A percentile compares a stretch with the other conserved stretches of the same genome.
These are phyloP conservation scores for Lacerta agilis DNA, from an alignment of 2,797 vertebrate species.

Conservation along the genomic window DNA sequence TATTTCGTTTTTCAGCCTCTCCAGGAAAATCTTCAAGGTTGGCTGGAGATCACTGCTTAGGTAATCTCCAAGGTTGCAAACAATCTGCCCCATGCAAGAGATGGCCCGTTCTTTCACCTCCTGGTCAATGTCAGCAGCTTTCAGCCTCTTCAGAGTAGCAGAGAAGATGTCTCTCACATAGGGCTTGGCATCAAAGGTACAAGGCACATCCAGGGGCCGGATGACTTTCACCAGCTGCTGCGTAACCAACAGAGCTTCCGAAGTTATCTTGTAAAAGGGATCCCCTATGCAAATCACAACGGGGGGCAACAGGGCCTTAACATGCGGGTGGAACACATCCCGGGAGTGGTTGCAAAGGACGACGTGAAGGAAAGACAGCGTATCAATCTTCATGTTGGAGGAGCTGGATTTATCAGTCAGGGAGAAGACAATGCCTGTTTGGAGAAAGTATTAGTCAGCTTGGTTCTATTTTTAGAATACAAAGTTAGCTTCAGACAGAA, in stretches of 20 bases:
- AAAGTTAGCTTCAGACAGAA: background rate
- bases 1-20: slow-evolving; percentile 93
- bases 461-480: background rate
- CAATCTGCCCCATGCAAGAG: slow-evolving; percentile 90
- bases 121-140: slow-evolving; percentile 94
- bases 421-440: slow-evolving; percentile 88
- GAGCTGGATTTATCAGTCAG: slow-evolving; percentile 89
- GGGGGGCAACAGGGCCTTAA: slow-evolving; percentile 85
- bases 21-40: slow-evolving; percentile 87
- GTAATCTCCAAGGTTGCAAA: slow-evolving; percentile 88
- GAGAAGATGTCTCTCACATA: slow-evolving; percentile 85
- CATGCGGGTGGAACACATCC: slow-evolving; percentile 87
- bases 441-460: slow-evolving; percentile 11
- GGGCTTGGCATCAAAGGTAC: slow-evolving; percentile 82
- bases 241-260: slow-evolving; percentile 90
- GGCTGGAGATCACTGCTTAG: slow-evolving; percentile 84
- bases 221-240: slow-evolving; percentile 91
- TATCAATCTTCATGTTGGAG: slow-evolving; percentile 93
- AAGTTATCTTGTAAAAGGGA: slow-evolving; percentile 93
- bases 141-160: slow-evolving; percentile 85
- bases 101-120: slow-evolving; percentile 96
- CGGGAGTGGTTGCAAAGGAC: slow-evolving; percentile 88
- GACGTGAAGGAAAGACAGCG: slow-evolving; percentile 88
- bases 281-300: slow-evolving; percentile 89
- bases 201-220: slow-evolving; percentile 81